phyloP scores from a whole-genome alignment of 2,888 invertebrate species.

The Leptogaster cylindrica region DNA sequence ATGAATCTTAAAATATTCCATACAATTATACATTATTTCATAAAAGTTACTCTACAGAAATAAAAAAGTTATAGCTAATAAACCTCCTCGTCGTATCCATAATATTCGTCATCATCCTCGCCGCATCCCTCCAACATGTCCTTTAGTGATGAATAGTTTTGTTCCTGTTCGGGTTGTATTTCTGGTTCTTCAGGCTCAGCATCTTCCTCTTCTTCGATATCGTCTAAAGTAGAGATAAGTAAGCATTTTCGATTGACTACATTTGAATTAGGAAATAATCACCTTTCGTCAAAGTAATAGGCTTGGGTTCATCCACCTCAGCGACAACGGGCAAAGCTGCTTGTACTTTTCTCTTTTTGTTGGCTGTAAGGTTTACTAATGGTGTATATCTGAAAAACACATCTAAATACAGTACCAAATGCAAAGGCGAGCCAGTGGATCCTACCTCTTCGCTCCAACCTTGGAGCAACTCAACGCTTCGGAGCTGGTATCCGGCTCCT shows the following conservation, averaged over 20 bases:
- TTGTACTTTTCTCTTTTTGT: constrained; percentile 8
- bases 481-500: constrained; percentile 19
- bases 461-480: too few relatives aligned
- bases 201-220: constrained; percentile 53
- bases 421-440: background rate
- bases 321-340: background rate
- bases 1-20: too few relatives aligned
- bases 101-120: constrained; percentile 71
- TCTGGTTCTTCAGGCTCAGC: constrained; percentile 62
- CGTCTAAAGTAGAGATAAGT: constrained; percentile 50
- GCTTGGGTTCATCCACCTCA: background rate
- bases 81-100: constrained; percentile 77
- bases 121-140: constrained; percentile 70
- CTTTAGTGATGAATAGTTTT: constrained; percentile 65
- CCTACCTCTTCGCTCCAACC: background rate
- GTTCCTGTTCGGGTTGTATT: constrained; percentile 57
- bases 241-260: background rate
- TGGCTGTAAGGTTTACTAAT: background rate
- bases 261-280: background rate
- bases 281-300: background rate
- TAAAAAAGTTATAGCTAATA: too few relatives aligned
- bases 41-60: too few relatives aligned
- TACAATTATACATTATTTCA: too few relatives aligned
- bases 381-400: background rate
- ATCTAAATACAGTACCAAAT: background rate